phyloP scores from a whole-genome alignment of 2,797 vertebrate species.

The Neopelma chrysocephalum region DNA sequence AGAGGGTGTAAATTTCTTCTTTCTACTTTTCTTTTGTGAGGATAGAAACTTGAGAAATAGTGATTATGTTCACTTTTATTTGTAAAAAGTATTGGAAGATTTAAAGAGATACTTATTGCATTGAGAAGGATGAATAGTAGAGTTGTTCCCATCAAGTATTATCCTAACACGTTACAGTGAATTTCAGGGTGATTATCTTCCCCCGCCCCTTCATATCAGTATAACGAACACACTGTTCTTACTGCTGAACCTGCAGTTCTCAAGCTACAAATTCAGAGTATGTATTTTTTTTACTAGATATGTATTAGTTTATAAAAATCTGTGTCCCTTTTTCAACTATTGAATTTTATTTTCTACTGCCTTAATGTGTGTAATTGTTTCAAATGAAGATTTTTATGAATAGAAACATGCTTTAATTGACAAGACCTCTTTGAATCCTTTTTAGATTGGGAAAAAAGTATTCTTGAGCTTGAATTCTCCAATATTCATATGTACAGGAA shows the following conservation, averaged over 20 bases:
- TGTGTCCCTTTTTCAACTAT: not conserved
- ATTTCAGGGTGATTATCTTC: not conserved
- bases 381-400: not conserved
- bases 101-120: not conserved
- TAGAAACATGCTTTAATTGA: not conserved
- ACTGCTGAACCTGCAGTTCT: not conserved
- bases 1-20: not conserved
- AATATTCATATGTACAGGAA: not conserved
- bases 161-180: not conserved
- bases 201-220: not conserved
- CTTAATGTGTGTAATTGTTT: not conserved
- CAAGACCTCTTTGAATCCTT: not conserved
- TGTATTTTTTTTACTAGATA: not conserved
- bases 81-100: not conserved
- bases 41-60: not conserved
- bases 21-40: not conserved
- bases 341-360: not conserved
- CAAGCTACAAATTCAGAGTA: not conserved
- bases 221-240: not conserved
- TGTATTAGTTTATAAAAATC: not conserved
- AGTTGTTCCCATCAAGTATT: not conserved
- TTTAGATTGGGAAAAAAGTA: not conserved
- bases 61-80: not conserved
- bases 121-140: not conserved
- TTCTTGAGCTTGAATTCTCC: not conserved